phyloP scores from a whole-genome alignment of 2,888 invertebrate genomes.

The Molanna angustata region DNA sequence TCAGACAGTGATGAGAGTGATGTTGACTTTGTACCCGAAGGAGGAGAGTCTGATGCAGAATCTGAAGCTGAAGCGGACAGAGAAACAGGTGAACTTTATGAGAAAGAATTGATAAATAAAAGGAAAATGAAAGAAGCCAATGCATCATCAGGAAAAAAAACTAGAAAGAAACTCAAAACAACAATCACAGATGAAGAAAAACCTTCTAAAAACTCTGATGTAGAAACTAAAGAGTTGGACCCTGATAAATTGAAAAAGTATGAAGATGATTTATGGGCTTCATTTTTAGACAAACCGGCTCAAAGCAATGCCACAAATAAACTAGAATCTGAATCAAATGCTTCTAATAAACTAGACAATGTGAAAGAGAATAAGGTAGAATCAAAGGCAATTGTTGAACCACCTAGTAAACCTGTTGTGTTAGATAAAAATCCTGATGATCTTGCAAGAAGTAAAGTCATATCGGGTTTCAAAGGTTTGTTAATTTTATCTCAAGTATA shows the following conservation, averaged over 20 bases:
- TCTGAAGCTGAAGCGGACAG: slow-evolving; percentile 60
- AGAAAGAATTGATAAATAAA: slow-evolving; percentile 42
- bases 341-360: no score
- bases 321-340: no score
- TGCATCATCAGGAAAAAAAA: slow-evolving; percentile 5
- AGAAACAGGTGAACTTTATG: slow-evolving; percentile 57
- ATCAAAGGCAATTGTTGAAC: no score
- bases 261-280: slow-evolving; percentile 77
- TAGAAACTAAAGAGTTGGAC: slow-evolving; percentile 38
- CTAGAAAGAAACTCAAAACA: slow-evolving; percentile 15
- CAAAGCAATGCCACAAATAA: slow-evolving; percentile 38
- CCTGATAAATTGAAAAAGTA: slow-evolving; percentile 67
- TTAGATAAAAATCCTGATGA: no score
- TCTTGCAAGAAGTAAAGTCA: no score
- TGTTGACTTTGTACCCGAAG: slow-evolving; percentile 72
- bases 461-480: no score
- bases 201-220: slow-evolving; percentile 39
- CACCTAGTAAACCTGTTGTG: no score
- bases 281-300: slow-evolving; percentile 70
- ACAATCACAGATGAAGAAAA: slow-evolving; percentile 31
- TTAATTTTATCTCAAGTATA: no score
- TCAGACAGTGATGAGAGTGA: slow-evolving; percentile 75
- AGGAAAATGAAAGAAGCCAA: slow-evolving; percentile 15
- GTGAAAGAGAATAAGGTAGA: no score
- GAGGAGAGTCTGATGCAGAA: slow-evolving; percentile 63